Conservation (phyloP, 1,140 invertebrate genomes). For the Drosophila varians region DNA sequence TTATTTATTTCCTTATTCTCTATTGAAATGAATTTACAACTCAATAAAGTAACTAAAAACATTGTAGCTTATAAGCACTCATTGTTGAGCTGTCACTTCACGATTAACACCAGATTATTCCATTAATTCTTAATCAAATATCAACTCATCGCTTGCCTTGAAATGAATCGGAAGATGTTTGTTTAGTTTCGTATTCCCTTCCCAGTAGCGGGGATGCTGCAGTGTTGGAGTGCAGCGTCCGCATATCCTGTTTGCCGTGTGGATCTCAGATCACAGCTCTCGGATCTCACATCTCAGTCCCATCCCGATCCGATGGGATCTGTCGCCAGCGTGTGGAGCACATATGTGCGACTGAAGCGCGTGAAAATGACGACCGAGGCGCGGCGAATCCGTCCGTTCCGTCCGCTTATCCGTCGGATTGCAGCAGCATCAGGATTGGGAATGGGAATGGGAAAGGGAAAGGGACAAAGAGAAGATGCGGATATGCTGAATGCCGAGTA, state of each 20-base stretch:
- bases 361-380: conserved; percentile 51
- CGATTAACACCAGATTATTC: conserved; percentile 13
- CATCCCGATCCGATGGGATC: conserved; percentile 30
- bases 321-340: conserved; percentile 52
- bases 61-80: background rate
- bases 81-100: background rate
- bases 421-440: background rate
- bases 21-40: background rate
- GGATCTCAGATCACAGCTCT: background rate
- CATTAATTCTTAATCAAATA: conserved; percentile 25
- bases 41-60: background rate
- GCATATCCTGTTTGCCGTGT: conserved; percentile 49
- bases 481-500: conserved; percentile 56
- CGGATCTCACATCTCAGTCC: background rate
- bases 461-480: conserved; percentile 26
- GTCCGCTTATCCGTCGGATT: conserved; percentile 1
- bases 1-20: background rate
- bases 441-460: too few relatives aligned
- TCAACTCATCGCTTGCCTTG: conserved; percentile 6
- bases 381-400: conserved; percentile 21
- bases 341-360: conserved; percentile 51
- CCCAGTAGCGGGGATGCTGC: conserved; percentile 3
- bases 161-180: conserved; percentile 6
- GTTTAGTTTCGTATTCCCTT: background rate
- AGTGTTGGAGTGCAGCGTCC: conserved; percentile 40